phyloP scores from a whole-genome alignment of 2,113 vertebrate species.

The Anthoscopus minutus region DNA sequence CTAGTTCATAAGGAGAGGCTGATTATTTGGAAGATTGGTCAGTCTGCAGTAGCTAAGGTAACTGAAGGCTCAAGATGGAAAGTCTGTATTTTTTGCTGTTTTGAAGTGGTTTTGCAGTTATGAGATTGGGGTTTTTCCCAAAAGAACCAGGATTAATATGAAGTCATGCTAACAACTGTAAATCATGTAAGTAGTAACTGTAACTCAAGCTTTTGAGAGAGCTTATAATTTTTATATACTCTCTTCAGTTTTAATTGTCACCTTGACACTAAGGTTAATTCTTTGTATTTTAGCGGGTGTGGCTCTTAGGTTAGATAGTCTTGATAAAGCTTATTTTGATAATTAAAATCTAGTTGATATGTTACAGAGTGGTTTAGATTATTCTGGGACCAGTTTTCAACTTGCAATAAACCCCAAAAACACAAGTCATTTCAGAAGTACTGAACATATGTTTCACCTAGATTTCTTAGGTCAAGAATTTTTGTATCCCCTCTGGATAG shows the following conservation, averaged over 20 bases:
- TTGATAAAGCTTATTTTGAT: background rate
- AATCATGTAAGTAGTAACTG: background rate
- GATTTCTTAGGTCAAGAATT: background rate
- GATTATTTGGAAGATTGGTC: constrained; percentile 92
- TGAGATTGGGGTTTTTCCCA: background rate
- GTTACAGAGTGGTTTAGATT: background rate
- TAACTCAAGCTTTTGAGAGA: background rate
- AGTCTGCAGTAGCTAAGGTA: constrained; percentile 89
- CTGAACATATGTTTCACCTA: background rate
- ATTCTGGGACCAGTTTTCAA: background rate
- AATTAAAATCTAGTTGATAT: background rate
- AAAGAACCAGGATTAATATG: accelerated
- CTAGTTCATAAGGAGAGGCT: constrained; percentile 86
- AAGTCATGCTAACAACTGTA: background rate
- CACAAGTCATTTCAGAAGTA: background rate
- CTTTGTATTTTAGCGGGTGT: background rate
- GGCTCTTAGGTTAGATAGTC: background rate
- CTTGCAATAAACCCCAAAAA: background rate
- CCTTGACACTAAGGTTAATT: background rate
- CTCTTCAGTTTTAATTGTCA: background rate
- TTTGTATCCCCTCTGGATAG: background rate
- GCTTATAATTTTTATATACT: background rate
- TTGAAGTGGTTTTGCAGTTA: background rate
- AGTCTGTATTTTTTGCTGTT: background rate
- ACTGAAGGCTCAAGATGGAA: background rate